Percentiles rank a stretch among this genome's conserved stretches.
Conservation (phyloP, 2,888 invertebrate species). For the Schizaphis graminum region DNA sequence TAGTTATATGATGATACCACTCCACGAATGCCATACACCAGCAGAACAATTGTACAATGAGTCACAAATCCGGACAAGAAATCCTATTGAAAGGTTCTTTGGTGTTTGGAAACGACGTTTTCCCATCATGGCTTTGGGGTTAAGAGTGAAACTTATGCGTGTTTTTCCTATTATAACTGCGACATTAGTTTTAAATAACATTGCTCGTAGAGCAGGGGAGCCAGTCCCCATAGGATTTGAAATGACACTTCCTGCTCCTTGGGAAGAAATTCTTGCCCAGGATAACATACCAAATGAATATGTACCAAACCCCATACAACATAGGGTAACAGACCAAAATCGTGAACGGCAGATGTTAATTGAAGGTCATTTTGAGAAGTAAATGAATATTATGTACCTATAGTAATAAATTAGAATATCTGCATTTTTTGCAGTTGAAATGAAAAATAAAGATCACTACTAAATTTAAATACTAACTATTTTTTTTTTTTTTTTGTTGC, state of each 20-base stretch:
- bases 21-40: slow-evolving; percentile 8
- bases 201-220: slow-evolving; percentile 25
- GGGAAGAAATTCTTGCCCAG: slow-evolving; percentile 43
- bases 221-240: slow-evolving; percentile 25
- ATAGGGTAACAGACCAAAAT: background rate
- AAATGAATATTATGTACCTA: slow-evolving; percentile 1
- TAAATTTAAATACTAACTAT: background rate
- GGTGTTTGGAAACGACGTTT: slow-evolving; percentile 39
- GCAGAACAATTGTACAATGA: slow-evolving; percentile 43
- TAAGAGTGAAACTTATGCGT: slow-evolving; percentile 12
- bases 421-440: too few species aligned
- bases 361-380: background rate
- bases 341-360: slow-evolving; percentile 22
- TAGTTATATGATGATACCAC: slow-evolving; percentile 16
- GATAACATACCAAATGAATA: slow-evolving; percentile 18
- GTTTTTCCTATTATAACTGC: slow-evolving; percentile 37
- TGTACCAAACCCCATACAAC: background rate
- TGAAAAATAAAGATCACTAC: too few species aligned
- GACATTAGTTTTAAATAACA: slow-evolving; percentile 27
- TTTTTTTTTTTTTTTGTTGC: background rate
- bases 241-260: slow-evolving; percentile 12
- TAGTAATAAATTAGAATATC: too few species aligned
- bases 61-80: slow-evolving; percentile 32
- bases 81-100: slow-evolving; percentile 27
- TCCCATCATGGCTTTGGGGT: slow-evolving; percentile 24